Evolutionary conservation across 2,113 vertebrate species (phyloP).

Genomic region (Leuciscus idus): DNA sequence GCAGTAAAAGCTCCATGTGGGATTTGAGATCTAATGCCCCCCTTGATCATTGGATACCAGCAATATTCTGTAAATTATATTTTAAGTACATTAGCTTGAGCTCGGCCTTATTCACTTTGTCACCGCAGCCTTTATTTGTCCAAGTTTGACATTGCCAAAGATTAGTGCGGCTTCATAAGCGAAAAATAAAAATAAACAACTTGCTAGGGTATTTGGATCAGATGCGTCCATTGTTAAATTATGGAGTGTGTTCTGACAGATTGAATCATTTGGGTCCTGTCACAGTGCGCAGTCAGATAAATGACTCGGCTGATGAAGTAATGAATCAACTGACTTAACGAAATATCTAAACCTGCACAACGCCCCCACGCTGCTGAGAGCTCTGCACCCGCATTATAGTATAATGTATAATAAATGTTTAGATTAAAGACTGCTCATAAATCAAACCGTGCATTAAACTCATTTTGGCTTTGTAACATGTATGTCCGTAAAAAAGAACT

Average conservation of each 20-base stretch:
- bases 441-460: conserved; percentile 2
- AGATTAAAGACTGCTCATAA: conserved; percentile 22
- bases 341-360: conserved; percentile 28
- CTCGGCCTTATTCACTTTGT: neutral
- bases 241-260: neutral
- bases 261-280: conserved; percentile 11
- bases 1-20: neutral
- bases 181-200: neutral
- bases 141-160: neutral
- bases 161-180: conserved; percentile 8
- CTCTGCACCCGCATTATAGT: neutral
- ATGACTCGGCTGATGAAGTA: conserved; percentile 30
- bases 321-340: conserved; percentile 37
- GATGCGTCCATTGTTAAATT: neutral
- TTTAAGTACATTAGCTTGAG: conserved; percentile 15
- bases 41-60: conserved; percentile 1
- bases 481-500: neutral
- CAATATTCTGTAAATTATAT: conserved; percentile 19
- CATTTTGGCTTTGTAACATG: neutral
- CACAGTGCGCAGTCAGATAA: conserved; percentile 20
- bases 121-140: neutral
- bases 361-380: neutral
- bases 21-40: neutral
- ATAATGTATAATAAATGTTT: conserved; percentile 28
- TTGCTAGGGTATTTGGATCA: conserved; percentile 25